Evolutionary conservation across 2,113 vertebrate species (phyloP).

Genomic region (Dasyornis broadbenti): DNA sequence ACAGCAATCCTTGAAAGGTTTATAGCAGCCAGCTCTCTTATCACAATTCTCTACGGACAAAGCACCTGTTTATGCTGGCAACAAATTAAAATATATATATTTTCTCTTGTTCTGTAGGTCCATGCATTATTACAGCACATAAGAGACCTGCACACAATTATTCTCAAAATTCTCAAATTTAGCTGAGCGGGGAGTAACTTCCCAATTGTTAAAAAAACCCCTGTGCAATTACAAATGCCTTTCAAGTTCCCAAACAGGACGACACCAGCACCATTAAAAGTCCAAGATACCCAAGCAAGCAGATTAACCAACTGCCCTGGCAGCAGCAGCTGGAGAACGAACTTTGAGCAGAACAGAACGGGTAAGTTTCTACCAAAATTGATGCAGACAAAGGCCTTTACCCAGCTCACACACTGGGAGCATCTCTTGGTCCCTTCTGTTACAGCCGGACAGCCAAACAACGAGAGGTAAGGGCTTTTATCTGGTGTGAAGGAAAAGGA

Average conservation of each 20-base stretch:
- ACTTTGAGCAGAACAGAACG: neutral
- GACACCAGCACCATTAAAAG: neutral
- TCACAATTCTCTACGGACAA: neutral
- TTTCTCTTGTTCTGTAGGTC: neutral
- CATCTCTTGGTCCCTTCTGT: neutral
- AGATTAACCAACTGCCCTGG: neutral
- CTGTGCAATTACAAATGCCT: neutral
- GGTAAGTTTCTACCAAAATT: neutral
- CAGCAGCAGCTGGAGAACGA: neutral
- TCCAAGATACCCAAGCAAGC: neutral
- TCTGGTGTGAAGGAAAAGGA: neutral
- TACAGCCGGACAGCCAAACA: neutral
- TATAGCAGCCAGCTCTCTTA: neutral
- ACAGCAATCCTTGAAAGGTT: neutral
- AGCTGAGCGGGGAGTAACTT: neutral
- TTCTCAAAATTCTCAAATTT: neutral
- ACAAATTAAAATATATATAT: neutral
- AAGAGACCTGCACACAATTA: neutral
- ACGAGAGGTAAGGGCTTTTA: neutral
- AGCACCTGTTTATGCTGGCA: conserved; percentile 4
- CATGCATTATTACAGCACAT: neutral
- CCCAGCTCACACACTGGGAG: neutral
- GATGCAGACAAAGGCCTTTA: neutral
- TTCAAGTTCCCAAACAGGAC: neutral
- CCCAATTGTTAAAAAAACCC: neutral